These are phyloP conservation scores for Parazoanthus atlanticus DNA, from an alignment of 92 coral and sea anemone species.

Conservation along the genomic window DNA sequence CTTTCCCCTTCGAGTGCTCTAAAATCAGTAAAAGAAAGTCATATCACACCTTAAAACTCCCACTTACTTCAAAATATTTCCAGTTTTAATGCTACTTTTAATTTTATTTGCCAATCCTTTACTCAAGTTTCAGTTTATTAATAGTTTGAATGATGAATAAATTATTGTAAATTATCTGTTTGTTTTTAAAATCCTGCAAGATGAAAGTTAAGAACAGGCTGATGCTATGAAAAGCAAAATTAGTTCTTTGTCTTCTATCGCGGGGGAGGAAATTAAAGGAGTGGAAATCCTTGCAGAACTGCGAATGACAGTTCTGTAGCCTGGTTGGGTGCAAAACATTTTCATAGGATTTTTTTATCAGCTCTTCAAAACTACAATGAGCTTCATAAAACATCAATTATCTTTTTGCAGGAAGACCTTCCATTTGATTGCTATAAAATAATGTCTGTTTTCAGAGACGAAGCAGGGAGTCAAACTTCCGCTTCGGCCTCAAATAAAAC, in stretches of 20 bases:
- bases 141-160: slow-evolving; percentile 10
- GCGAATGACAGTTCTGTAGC: slow-evolving; percentile 7
- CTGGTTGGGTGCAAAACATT: slow-evolving; percentile 30
- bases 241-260: background rate
- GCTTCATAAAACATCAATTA: slow-evolving; percentile 5
- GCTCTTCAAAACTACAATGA: slow-evolving; percentile 31
- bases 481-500: background rate
- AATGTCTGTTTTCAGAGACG: slow-evolving; percentile 12
- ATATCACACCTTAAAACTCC: background rate
- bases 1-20: slow-evolving; percentile 14
- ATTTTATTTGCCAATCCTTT: slow-evolving; percentile 7
- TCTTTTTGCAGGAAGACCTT: background rate
- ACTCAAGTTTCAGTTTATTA: slow-evolving; percentile 6
- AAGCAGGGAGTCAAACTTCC: slow-evolving; percentile 9
- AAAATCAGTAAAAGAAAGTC: too few relatives aligned
- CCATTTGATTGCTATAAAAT: slow-evolving; percentile 3
- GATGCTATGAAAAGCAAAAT: background rate
- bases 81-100: background rate
- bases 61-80: slow-evolving; percentile 10
- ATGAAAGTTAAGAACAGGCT: background rate
- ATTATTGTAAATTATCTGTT: background rate
- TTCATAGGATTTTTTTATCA: slow-evolving; percentile 19
- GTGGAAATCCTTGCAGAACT: background rate
- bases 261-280: slow-evolving; percentile 25
- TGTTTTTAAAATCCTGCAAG: background rate